A percentile compares a stretch with the other conserved stretches of the same genome.
These are phyloP conservation scores for Trichechus manatus DNA, from an alignment of 2,113 vertebrate species.

Conservation along the genomic window DNA sequence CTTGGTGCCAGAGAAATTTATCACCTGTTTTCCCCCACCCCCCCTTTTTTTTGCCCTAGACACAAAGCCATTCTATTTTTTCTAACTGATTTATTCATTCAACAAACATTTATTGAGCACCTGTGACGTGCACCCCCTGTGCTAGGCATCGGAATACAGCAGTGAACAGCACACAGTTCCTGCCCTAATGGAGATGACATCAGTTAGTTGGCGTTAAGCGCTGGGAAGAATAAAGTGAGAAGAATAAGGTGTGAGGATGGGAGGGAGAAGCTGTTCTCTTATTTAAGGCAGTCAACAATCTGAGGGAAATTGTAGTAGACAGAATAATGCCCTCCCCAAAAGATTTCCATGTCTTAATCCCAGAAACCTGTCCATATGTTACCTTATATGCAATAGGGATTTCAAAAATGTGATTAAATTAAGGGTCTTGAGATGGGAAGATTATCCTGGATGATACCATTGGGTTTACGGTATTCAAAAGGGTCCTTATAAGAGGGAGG, in stretches of 20 bases:
- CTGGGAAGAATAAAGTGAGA: not conserved
- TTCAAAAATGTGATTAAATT: not conserved
- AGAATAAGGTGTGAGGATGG: not conserved
- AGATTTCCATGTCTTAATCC: not conserved
- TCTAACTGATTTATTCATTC: not conserved
- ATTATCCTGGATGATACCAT: not conserved
- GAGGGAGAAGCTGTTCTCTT: not conserved
- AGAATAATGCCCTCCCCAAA: not conserved
- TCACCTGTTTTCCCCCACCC: no score
- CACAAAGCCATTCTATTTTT: conserved; percentile 1
- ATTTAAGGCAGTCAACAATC: not conserved
- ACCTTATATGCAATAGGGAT: not conserved
- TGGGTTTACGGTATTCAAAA: no score
- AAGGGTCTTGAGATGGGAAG: not conserved
- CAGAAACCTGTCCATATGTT: not conserved
- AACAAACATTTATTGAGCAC: not conserved
- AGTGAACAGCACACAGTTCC: not conserved
- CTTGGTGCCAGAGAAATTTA: not conserved
- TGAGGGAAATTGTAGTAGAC: not conserved
- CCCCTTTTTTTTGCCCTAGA: not conserved
- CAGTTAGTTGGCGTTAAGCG: not conserved
- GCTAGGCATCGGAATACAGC: not conserved
- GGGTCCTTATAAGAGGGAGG: not conserved
- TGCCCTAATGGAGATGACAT: not conserved
- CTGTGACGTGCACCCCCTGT: not conserved